Percentiles rank a stretch among this genome's conserved stretches.
Conservation (phyloP, 2,888 invertebrate genomes). For the Alcis repandata region DNA sequence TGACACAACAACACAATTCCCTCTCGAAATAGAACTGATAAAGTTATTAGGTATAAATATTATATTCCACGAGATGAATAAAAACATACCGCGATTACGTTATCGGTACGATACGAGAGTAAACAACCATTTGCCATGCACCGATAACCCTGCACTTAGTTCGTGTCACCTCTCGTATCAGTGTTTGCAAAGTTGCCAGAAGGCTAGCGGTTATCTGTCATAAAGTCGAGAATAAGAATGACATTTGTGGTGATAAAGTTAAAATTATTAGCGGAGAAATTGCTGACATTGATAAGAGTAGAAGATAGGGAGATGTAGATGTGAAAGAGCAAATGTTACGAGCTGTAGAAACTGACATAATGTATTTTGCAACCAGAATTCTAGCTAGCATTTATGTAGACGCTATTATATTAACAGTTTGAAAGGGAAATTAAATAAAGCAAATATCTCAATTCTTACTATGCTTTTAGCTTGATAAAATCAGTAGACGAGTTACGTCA, state of each 20-base stretch:
- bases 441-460: slow-evolving; percentile 5
- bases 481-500: slow-evolving; percentile 32
- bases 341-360: slow-evolving; percentile 8
- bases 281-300: slow-evolving; percentile 40
- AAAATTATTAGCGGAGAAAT: slow-evolving; percentile 56
- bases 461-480: slow-evolving; percentile 26
- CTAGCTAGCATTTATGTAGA: not conserved
- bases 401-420: not conserved
- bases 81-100: slow-evolving; percentile 64
- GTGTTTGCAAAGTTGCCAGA: slow-evolving; percentile 71
- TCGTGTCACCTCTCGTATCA: slow-evolving; percentile 67
- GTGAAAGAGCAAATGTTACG: slow-evolving; percentile 26
- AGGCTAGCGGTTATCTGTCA: slow-evolving; percentile 44
- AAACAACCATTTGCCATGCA: slow-evolving; percentile 68
- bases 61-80: slow-evolving; percentile 46
- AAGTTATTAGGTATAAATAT: slow-evolving; percentile 42
- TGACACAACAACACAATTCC: slow-evolving; percentile 23
- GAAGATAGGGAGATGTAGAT: slow-evolving; percentile 25
- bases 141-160: slow-evolving; percentile 79
- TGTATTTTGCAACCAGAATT: not conserved
- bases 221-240: slow-evolving; percentile 49
- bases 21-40: slow-evolving; percentile 39
- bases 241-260: slow-evolving; percentile 64
- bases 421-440: slow-evolving; percentile 18
- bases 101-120: slow-evolving; percentile 64